Conservation (phyloP, 2,888 invertebrate genomes). For the Carabus problematicus region DNA sequence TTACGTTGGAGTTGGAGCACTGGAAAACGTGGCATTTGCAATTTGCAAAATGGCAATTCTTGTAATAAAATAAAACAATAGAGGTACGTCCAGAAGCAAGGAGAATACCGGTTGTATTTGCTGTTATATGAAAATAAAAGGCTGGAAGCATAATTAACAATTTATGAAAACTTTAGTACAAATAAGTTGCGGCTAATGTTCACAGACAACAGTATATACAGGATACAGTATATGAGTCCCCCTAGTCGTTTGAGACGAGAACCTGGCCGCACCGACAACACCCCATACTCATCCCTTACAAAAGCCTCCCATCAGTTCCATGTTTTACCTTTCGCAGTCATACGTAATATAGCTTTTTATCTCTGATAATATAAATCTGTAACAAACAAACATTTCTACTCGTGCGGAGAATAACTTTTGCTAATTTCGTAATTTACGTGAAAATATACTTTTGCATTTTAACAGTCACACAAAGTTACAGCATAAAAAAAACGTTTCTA, state of each 20-base stretch:
- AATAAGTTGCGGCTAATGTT: conserved; percentile 1
- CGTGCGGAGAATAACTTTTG: conserved; percentile 10
- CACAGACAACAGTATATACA: too few relatives aligned
- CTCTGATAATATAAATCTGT: conserved; percentile 9
- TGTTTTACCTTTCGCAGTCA: too few relatives aligned
- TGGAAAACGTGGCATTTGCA: not conserved
- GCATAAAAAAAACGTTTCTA: too few relatives aligned
- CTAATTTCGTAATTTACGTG: too few relatives aligned
- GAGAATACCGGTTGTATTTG: not conserved
- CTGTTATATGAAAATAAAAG: not conserved
- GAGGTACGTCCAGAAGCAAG: not conserved
- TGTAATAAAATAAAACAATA: conserved; percentile 6
- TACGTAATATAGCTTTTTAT: conserved; percentile 15
- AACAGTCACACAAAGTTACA: too few relatives aligned
- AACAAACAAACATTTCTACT: conserved; percentile 12
- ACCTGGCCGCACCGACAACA: too few relatives aligned
- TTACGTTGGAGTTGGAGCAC: not conserved
- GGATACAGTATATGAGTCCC: not conserved
- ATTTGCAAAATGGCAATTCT: not conserved
- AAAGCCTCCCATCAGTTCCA: too few relatives aligned
- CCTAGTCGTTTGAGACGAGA: not conserved
- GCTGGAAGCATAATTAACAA: conserved; percentile 15
- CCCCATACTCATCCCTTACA: too few relatives aligned
- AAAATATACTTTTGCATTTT: too few relatives aligned
- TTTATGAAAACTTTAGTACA: conserved; percentile 18